Evolutionary conservation across 2,888 invertebrate genomes (phyloP).

Genomic region (Sarcophaga caerulescens): DNA sequence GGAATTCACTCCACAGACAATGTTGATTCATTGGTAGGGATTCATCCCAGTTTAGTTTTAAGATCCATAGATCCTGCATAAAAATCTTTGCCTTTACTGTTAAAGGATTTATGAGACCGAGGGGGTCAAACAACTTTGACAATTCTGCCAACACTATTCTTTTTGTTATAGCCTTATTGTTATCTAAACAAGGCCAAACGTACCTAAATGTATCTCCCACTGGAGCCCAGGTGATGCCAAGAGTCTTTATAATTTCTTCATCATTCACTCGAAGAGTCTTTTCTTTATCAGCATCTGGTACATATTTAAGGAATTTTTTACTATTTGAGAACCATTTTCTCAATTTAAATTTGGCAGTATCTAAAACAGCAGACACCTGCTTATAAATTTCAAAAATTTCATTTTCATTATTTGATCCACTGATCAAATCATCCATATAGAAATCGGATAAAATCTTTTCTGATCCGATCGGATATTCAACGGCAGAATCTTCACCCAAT

Average conservation of each 20-base stretch:
- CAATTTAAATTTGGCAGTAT: too few species aligned
- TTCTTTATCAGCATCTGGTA: slow-evolving; percentile 35
- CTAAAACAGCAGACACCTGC: too few species aligned
- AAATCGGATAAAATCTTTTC: slow-evolving; percentile 49
- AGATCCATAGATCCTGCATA: slow-evolving; percentile 57
- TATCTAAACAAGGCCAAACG: slow-evolving; percentile 18
- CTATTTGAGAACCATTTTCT: slow-evolving; percentile 61
- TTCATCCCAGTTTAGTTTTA: slow-evolving; percentile 54
- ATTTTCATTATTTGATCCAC: slow-evolving; percentile 55
- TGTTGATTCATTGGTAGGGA: slow-evolving; percentile 32
- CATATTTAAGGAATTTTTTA: slow-evolving; percentile 18
- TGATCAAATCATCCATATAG: slow-evolving; percentile 69
- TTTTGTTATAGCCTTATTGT: slow-evolving; percentile 39
- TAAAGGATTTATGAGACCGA: slow-evolving; percentile 39
- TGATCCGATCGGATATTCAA: slow-evolving; percentile 62
- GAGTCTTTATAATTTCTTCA: slow-evolving; percentile 54
- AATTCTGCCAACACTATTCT: slow-evolving; percentile 40
- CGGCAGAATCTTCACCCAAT: slow-evolving; percentile 50
- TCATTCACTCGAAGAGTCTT: slow-evolving; percentile 47
- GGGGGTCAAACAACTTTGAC: slow-evolving; percentile 55
- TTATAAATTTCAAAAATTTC: slow-evolving; percentile 56
- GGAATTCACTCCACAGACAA: slow-evolving; percentile 45
- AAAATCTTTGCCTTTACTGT: slow-evolving; percentile 55
- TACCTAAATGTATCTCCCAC: slow-evolving; percentile 40
- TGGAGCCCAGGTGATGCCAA: slow-evolving; percentile 57